A percentile compares a stretch with the other conserved stretches of the same genome.
These are phyloP conservation scores for Cynodonichthys magdalenae DNA, from an alignment of 2,797 vertebrate genomes.

Conservation along the genomic window DNA sequence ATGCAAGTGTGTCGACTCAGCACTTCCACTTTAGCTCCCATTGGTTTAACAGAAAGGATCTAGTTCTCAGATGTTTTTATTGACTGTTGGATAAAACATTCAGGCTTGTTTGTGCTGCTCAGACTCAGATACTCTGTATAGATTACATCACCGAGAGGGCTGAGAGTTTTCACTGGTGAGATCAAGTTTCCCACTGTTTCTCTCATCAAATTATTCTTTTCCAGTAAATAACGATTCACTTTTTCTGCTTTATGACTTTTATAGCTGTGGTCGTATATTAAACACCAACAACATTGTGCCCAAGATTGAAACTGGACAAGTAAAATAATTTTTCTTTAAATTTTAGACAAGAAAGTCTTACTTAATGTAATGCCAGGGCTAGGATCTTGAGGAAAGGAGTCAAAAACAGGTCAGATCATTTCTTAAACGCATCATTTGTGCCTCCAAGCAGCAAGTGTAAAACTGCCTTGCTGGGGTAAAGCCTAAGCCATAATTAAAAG, in stretches of 20 bases:
- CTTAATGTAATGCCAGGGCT: no score
- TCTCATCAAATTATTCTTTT: conserved; percentile 5
- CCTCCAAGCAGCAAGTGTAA: conserved; percentile 20
- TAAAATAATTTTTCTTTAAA: no score
- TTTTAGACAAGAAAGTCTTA: no score
- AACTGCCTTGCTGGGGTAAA: conserved; percentile 25
- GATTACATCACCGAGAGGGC: conserved; percentile 42
- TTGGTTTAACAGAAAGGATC: conserved; percentile 24
- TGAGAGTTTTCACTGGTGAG: conserved; percentile 17
- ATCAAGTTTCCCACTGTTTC: conserved; percentile 17
- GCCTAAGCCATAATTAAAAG: conserved; percentile 29
- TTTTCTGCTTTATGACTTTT: background rate
- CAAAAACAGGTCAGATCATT: conserved; percentile 27
- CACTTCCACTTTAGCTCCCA: conserved; percentile 57
- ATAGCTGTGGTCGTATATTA: background rate
- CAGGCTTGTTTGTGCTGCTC: conserved; percentile 35
- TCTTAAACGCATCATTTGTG: conserved; percentile 37
- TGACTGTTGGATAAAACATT: conserved; percentile 55
- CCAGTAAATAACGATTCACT: background rate
- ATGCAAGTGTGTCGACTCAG: conserved; percentile 73
- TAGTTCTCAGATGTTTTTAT: conserved; percentile 61
- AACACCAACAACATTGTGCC: background rate
- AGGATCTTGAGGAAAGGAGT: background rate
- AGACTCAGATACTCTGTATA: conserved; percentile 8
- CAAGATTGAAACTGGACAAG: no score